Evolutionary conservation across 2,797 vertebrate genomes (phyloP).

Genomic region (Tarsius wallacei): DNA sequence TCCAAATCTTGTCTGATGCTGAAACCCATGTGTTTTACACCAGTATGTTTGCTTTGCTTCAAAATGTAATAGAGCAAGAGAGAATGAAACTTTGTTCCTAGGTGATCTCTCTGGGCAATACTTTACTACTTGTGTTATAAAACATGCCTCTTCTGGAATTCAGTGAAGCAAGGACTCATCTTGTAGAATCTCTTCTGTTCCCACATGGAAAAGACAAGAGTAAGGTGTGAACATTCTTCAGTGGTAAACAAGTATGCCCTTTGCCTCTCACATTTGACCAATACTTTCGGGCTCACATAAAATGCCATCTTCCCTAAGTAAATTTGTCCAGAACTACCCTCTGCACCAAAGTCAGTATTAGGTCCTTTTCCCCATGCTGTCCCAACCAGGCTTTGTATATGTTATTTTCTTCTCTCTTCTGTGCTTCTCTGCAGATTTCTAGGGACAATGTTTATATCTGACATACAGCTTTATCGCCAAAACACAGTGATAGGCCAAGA

Average conservation of each 20-base stretch:
- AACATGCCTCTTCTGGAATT: background rate
- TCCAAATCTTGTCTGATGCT: background rate
- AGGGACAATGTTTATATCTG: background rate
- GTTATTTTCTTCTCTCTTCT: background rate
- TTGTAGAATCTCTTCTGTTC: slow-evolving; percentile 35
- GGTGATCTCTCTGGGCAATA: background rate
- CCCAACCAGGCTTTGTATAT: background rate
- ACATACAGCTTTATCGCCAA: background rate
- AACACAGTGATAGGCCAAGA: background rate
- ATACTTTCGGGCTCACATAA: background rate
- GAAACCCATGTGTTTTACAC: background rate
- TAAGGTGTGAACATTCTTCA: background rate
- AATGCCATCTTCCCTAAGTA: background rate
- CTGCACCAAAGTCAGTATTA: background rate
- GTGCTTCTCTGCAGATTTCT: background rate
- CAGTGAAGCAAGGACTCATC: background rate
- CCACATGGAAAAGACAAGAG: background rate
- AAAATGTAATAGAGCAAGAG: background rate
- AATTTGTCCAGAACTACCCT: background rate
- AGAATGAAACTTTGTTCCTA: background rate
- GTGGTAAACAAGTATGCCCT: background rate
- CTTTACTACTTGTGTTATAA: background rate
- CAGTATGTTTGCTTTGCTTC: background rate
- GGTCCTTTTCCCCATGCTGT: background rate
- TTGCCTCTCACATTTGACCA: slow-evolving; percentile 2